Percentiles rank a stretch among this genome's conserved stretches.
Evolutionary conservation across 2,797 vertebrate genomes (phyloP).

Genomic region (Forpus xanthops): DNA sequence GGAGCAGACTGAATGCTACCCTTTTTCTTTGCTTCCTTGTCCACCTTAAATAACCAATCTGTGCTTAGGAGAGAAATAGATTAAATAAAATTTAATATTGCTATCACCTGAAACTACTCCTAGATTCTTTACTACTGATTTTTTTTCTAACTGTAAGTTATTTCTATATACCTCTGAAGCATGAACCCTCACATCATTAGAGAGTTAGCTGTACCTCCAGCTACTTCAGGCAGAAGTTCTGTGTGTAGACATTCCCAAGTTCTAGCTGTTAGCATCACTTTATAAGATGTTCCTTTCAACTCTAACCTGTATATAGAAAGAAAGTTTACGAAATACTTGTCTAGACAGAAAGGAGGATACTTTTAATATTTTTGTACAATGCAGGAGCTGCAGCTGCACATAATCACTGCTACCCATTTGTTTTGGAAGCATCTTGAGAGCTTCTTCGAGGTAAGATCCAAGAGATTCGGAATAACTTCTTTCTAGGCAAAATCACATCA

Average conservation of each 20-base stretch:
- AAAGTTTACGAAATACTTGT: not conserved
- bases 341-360: not conserved
- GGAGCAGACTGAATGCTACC: not conserved
- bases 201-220: not conserved
- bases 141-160: not conserved
- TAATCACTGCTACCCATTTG: not conserved
- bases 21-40: not conserved
- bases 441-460: not conserved
- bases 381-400: not conserved
- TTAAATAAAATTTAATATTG: not conserved
- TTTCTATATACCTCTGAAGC: not conserved
- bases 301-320: not conserved
- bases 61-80: not conserved
- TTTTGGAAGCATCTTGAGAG: slow-evolving; percentile 1
- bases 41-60: not conserved
- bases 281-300: not conserved
- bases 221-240: not conserved
- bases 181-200: not conserved
- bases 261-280: not conserved
- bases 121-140: not conserved
- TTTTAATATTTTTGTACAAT: not conserved
- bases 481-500: not conserved
- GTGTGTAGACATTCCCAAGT: not conserved
- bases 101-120: not conserved
- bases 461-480: not conserved